A percentile compares a stretch with the other conserved stretches of the same genome.
Evolutionary conservation across 2,113 vertebrate genomes (phyloP).

Genomic region (Aplodontia rufa): DNA sequence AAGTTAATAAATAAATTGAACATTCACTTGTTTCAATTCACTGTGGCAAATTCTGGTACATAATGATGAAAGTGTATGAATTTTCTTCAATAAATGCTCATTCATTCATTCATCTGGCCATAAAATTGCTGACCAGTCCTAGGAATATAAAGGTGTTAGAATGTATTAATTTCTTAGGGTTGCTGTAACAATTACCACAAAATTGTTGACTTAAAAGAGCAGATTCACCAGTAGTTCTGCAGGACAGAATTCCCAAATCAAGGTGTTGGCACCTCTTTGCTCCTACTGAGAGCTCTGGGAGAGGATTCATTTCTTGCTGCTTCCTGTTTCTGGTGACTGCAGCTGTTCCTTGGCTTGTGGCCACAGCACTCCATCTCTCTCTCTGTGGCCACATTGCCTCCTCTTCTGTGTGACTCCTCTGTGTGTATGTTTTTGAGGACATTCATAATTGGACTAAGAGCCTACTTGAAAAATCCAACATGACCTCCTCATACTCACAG

Average conservation of each 20-base stretch:
- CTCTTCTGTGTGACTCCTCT: neutral
- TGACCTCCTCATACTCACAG: neutral
- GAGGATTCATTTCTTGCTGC: neutral
- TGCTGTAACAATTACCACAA: neutral
- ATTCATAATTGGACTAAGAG: neutral
- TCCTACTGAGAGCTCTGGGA: neutral
- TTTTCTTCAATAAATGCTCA: neutral
- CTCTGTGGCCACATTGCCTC: neutral
- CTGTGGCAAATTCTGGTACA: neutral
- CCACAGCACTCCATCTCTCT: neutral
- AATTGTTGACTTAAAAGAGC: neutral
- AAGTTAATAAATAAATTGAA: neutral
- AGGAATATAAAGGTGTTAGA: neutral
- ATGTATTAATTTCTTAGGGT: neutral
- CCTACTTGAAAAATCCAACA: neutral
- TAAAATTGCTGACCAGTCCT: neutral
- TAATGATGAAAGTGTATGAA: neutral
- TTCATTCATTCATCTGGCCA: neutral
- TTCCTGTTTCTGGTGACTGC: neutral
- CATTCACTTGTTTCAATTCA: neutral
- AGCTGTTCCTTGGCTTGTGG: neutral
- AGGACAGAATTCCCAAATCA: neutral
- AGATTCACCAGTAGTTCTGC: neutral
- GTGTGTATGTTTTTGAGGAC: neutral
- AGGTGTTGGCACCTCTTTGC: neutral